These are phyloP conservation scores for Acanthosepion lycidas DNA, from an alignment of 2,888 invertebrate genomes.

Conservation along the genomic window DNA sequence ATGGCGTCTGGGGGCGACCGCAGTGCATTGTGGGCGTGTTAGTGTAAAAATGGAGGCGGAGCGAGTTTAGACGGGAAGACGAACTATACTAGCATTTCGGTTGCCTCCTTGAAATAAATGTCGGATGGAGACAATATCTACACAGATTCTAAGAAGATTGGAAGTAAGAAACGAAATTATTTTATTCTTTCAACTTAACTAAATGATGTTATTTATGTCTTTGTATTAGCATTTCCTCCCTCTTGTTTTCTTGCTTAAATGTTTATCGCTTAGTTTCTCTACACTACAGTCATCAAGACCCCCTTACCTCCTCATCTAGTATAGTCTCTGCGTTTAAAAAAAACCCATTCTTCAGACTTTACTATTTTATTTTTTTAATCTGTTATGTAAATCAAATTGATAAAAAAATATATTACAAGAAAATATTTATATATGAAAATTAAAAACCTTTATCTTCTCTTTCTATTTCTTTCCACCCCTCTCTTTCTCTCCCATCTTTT, in stretches of 20 bases:
- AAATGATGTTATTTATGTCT: not conserved
- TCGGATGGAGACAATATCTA: not conserved
- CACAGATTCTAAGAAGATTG: not conserved
- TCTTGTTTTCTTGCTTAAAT: not conserved
- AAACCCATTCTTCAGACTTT: not conserved
- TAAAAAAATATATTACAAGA: not conserved
- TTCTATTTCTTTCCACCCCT: not conserved
- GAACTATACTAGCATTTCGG: not conserved
- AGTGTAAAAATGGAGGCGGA: conserved; percentile 43
- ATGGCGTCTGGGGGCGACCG: conserved; percentile 44
- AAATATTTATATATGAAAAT: not conserved
- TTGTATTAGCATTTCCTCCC: not conserved
- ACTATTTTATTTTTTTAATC: not conserved
- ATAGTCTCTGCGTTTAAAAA: not conserved
- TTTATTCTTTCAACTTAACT: not conserved
- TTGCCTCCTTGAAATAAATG: not conserved
- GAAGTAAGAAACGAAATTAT: not conserved
- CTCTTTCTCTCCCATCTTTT: not conserved
- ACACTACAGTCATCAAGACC: not conserved
- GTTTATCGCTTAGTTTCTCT: not conserved
- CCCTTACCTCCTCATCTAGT: not conserved
- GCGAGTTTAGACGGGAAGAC: not conserved
- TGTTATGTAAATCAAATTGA: no score
- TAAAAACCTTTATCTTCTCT: not conserved
- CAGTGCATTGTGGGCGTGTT: conserved; percentile 47